A percentile compares a stretch with the other conserved stretches of the same genome.
Conservation (phyloP, 2,888 invertebrate genomes). For the Drosophila incognita region DNA sequence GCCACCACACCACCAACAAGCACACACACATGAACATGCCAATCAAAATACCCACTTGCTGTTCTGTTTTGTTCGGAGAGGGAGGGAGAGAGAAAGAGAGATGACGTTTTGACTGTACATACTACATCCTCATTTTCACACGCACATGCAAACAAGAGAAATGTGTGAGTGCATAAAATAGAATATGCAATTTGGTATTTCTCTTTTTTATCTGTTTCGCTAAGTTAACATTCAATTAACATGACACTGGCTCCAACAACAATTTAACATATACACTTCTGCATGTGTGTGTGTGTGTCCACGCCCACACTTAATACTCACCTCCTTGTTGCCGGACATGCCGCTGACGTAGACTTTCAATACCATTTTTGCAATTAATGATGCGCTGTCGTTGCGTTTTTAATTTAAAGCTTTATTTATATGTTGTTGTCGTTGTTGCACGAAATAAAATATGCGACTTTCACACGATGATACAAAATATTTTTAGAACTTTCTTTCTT, state of each 20-base stretch:
- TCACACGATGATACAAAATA: constrained; percentile 70
- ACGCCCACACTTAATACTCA: constrained; percentile 85
- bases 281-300: constrained; percentile 10
- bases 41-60: constrained; percentile 74
- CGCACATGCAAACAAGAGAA: constrained; percentile 37
- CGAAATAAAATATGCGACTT: constrained; percentile 64
- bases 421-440: constrained; percentile 20
- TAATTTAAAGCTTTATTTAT: constrained; percentile 54
- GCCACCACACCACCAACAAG: constrained; percentile 67
- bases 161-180: constrained; percentile 54
- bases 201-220: constrained; percentile 33
- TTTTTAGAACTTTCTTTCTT: constrained; percentile 74
- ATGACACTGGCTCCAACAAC: constrained; percentile 58
- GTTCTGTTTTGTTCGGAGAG: constrained; percentile 52
- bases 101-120: constrained; percentile 66
- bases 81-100: constrained; percentile 30
- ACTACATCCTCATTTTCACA: constrained; percentile 47
- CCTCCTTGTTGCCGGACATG: constrained; percentile 97
- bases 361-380: constrained; percentile 88
- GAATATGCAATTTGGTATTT: constrained; percentile 56
- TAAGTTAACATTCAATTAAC: constrained; percentile 67
- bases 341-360: constrained; percentile 96
- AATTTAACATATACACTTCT: constrained; percentile 17
- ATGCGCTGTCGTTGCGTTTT: constrained; percentile 32
- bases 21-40: constrained; percentile 46